Evolutionary conservation across 2,113 vertebrate genomes (phyloP).

Genomic region (Caracal caracal): DNA sequence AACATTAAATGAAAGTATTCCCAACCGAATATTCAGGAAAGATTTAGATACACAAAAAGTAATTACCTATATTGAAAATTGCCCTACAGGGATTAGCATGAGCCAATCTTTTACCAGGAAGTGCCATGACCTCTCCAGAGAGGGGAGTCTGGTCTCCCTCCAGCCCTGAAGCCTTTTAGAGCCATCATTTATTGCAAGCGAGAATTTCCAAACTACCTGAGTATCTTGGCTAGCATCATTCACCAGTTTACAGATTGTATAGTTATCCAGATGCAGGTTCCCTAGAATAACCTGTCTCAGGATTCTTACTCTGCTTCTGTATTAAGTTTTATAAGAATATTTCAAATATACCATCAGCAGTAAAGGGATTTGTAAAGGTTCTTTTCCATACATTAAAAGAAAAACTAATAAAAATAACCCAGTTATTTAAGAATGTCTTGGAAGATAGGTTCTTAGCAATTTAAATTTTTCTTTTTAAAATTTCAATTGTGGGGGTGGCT

Average conservation of each 20-base stretch:
- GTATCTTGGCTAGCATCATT: not conserved
- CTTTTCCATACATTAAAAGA: not conserved
- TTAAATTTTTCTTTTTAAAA: not conserved
- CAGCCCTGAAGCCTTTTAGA: not conserved
- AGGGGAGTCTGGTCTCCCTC: fast-evolving
- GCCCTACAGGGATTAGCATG: not conserved
- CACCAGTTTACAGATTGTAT: not conserved
- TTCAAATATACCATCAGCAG: not conserved
- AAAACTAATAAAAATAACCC: not conserved
- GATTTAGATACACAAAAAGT: slow-evolving; percentile 65
- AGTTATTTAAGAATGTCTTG: not conserved
- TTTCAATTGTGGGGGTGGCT: not conserved
- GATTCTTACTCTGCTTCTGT: not conserved
- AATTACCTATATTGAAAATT: slow-evolving; percentile 59
- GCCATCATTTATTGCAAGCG: not conserved
- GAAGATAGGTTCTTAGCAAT: not conserved
- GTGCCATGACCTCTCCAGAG: not conserved
- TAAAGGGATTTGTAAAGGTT: not conserved
- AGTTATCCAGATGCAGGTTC: not conserved
- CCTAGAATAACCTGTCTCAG: not conserved
- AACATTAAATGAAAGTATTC: slow-evolving; percentile 73
- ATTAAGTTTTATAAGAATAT: not conserved
- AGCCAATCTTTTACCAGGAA: not conserved
- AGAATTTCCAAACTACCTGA: not conserved
- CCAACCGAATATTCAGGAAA: slow-evolving; percentile 33